These are phyloP conservation scores for Drosophila gaucha DNA, from an alignment of 2,888 invertebrate genomes.

Conservation along the genomic window DNA sequence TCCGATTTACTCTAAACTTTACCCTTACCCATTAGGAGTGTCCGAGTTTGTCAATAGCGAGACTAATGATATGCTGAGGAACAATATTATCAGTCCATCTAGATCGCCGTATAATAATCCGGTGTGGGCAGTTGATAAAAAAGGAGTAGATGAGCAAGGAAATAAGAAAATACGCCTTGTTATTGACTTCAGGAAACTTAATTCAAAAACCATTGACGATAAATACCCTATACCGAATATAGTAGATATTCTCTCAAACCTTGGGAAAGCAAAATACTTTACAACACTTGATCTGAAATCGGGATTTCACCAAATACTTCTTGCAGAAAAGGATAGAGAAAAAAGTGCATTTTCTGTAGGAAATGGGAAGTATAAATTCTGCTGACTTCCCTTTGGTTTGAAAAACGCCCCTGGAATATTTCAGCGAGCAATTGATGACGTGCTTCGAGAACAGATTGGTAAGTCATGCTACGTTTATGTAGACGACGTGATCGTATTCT, in stretches of 20 bases:
- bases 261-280: conserved; percentile 74
- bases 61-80: not conserved
- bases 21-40: conserved; percentile 2
- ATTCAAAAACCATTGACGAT: conserved; percentile 60
- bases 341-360: too few relatives aligned
- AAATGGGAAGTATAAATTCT: too few relatives aligned
- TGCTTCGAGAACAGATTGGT: too few relatives aligned
- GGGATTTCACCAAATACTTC: not conserved
- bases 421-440: too few relatives aligned
- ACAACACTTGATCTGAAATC: conserved; percentile 56
- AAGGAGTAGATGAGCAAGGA: not conserved
- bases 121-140: not conserved
- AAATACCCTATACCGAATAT: conserved; percentile 80
- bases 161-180: conserved; percentile 2
- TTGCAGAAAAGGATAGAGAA: too few relatives aligned
- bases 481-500: too few relatives aligned
- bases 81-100: not conserved
- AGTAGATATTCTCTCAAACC: conserved; percentile 77
- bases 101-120: conserved; percentile 13
- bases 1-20: not conserved
- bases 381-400: too few relatives aligned
- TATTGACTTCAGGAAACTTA: not conserved
- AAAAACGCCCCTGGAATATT: too few relatives aligned
- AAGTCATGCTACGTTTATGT: too few relatives aligned
- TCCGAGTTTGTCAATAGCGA: conserved; percentile 6